Evolutionary conservation across 92 coral and sea anemone species (phyloP), one percentile per base, ranked within the genome.

Genomic region (Desmophyllum pertusum): DNA sequence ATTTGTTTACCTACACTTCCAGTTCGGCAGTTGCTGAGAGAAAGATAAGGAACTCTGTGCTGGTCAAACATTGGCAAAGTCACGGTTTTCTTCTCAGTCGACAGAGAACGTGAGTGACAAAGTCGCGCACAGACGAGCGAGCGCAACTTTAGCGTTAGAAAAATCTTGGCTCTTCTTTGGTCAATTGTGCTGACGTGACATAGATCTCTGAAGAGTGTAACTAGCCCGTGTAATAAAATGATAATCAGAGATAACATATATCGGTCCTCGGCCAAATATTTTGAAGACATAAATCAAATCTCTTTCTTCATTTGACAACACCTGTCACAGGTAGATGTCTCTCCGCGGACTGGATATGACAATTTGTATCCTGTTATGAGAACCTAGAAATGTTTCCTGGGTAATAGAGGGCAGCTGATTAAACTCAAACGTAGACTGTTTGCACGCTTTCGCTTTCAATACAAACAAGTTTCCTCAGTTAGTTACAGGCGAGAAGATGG

Each of bases 221-320:
- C 73, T 67, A 17, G 45, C 45, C 13, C 73, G 40, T 36, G 42
- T 15, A 67, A 67, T 67, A 19, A 36, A 67, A 36, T 33, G 73
- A 67, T 67, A 67, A 67, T 67, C 73, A 37, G 23, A 67, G 42
- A 67, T 67, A 14, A 21, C 73, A 21, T 13, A 38, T 67, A 37
- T 19, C 43, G 4, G 4, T 67, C 18, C 1, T 42, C 73, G 73
- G 63, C 63, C 40, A 35, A n/a, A n/a, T n/a, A n/a, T n/a, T 35
- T 67, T 67, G n/a, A 67, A 35, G 66, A 59, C 84, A 67, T 69
- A 68, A 80, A 80, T 80, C 66, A 80, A 50, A 25, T 69, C 6
- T 67, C 31, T 36, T 35, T 69, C 36, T 67, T 14, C n/a, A 45
- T 2, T 18, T 38, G 66, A 80, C 66, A 37, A 31, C 50, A 67